phyloP scores from a whole-genome alignment of 2,797 vertebrate genomes.

The Parambassis ranga region DNA sequence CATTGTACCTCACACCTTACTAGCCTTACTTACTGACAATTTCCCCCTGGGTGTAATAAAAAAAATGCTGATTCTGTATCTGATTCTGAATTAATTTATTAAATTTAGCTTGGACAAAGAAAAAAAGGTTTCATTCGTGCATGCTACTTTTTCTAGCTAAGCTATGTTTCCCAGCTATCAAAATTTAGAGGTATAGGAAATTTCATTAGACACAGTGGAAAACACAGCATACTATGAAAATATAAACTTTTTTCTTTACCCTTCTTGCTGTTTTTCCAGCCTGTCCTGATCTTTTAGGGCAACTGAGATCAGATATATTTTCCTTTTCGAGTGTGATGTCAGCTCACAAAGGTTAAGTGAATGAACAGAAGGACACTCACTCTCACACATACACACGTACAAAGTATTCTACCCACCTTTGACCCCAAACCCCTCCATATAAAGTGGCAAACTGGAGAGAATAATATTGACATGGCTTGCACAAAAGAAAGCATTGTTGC shows the following conservation, averaged over 20 bases:
- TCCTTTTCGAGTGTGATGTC: constrained; percentile 32
- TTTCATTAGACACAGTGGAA: too few species aligned
- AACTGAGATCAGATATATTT: constrained; percentile 32
- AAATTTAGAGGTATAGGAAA: too few species aligned
- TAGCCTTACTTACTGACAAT: background rate
- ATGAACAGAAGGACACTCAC: constrained; percentile 15
- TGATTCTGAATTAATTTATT: too few species aligned
- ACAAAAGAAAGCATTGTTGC: constrained; percentile 55
- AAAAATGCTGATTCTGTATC: too few species aligned
- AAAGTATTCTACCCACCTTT: constrained; percentile 47
- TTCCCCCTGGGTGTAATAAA: too few species aligned
- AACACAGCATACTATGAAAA: too few species aligned
- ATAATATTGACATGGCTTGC: constrained; percentile 74
- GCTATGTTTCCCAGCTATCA: too few species aligned
- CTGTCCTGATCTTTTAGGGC: constrained; percentile 10
- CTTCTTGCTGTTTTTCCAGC: background rate
- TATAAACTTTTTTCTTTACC: background rate
- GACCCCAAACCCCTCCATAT: constrained; percentile 18
- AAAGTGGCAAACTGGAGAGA: constrained; percentile 40
- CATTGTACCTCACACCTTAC: background rate
- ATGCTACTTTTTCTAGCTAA: too few species aligned
- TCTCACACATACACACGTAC: constrained; percentile 4
- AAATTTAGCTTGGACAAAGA: too few species aligned
- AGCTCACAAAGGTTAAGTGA: constrained; percentile 52
- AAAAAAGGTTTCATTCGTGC: too few species aligned